Evolutionary conservation across 1,140 invertebrate species (phyloP).

Genomic region (Musca domestica): DNA sequence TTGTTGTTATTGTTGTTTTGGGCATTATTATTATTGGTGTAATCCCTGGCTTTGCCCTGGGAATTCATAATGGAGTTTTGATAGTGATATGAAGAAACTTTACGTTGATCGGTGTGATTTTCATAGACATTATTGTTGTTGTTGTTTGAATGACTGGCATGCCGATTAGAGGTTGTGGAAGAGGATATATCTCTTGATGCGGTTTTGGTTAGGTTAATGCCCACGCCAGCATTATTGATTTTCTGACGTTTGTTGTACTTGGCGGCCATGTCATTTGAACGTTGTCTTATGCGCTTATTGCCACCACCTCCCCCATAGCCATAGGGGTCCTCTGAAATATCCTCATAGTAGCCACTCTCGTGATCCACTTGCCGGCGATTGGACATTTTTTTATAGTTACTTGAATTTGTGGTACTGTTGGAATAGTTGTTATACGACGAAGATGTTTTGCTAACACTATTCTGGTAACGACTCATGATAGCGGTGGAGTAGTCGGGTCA

Average conservation of each 20-base stretch:
- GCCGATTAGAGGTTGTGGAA: background rate
- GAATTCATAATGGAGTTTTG: too few relatives aligned
- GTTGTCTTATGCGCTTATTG: constrained; percentile 11
- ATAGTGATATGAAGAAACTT: background rate
- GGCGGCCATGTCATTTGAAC: constrained; percentile 1
- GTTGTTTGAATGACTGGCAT: background rate
- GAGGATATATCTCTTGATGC: background rate
- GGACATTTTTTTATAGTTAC: constrained; percentile 19
- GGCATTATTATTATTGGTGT: too few relatives aligned
- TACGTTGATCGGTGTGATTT: background rate
- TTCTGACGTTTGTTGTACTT: constrained; percentile 17
- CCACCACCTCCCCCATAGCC: background rate
- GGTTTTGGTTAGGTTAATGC: background rate
- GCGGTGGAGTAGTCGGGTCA: background rate
- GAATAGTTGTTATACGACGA: background rate
- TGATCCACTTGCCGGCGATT: constrained; percentile 22
- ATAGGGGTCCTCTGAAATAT: constrained; percentile 3
- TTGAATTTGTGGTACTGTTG: constrained; percentile 11
- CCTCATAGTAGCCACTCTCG: constrained; percentile 26
- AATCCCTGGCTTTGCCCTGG: too few relatives aligned
- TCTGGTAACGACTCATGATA: constrained; percentile 24
- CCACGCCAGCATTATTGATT: background rate
- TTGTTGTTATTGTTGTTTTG: too few relatives aligned
- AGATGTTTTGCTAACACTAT: background rate
- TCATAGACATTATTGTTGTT: constrained; percentile 4